These are phyloP conservation scores for Lagopus muta DNA, from an alignment of 2,113 vertebrate species.

Conservation along the genomic window DNA sequence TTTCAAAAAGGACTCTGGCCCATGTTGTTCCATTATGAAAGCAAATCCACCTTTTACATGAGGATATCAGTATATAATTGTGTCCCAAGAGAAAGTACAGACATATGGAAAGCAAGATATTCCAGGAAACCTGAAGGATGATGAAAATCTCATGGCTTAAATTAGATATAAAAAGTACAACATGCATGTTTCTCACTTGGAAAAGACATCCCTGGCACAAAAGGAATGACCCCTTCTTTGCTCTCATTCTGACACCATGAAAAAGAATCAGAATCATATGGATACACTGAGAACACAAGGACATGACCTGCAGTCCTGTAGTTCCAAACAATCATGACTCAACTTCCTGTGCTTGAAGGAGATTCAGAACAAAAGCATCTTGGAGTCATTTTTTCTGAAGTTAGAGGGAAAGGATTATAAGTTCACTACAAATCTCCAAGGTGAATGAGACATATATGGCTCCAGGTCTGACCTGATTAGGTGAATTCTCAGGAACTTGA, in stretches of 20 bases:
- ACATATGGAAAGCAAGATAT: background rate
- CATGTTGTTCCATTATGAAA: background rate
- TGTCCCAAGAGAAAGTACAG: background rate
- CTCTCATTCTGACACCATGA: background rate
- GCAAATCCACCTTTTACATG: background rate
- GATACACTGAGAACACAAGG: constrained; percentile 30
- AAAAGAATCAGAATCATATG: background rate
- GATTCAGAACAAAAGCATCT: constrained; percentile 10
- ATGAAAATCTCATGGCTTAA: background rate
- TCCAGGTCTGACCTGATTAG: background rate
- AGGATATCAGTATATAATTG: background rate
- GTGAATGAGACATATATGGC: background rate
- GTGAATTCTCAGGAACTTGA: background rate
- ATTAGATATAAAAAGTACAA: background rate
- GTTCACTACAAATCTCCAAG: background rate
- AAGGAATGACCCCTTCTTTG: background rate
- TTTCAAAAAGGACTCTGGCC: background rate
- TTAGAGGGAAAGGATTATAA: background rate
- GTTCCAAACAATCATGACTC: constrained; percentile 47
- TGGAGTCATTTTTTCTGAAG: constrained; percentile 18
- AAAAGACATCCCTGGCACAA: background rate
- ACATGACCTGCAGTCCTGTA: background rate
- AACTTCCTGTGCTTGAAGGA: constrained; percentile 29
- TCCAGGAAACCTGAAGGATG: background rate
- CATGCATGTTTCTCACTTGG: background rate